Evolutionary conservation across 2,888 invertebrate genomes (phyloP), one percentile per base, ranked within the genome.

Genomic region (Idaea dimidiata): DNA sequence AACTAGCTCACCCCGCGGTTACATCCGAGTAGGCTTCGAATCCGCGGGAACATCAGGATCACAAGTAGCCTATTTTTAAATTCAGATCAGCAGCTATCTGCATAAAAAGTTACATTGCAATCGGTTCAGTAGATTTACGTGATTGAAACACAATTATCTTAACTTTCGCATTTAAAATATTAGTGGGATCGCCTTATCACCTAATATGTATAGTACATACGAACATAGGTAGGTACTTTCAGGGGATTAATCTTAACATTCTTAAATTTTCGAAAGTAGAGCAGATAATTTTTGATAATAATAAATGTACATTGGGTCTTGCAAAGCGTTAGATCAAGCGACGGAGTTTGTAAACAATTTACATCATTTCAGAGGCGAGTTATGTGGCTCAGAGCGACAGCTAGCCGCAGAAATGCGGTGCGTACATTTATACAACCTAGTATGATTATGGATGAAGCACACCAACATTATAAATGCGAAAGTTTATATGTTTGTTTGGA

Each of bases 241-340:
- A 8, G 43, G 10, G 43, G 43, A 43, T 43, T 43, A 43, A 43
- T 43, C 43, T 43, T 43, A 43, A 8, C 8, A 14, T 43, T 14
- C 14, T 14, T 43, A 43, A 43, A 43, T 43, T 10, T 43, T 43
- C 8, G 43, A 43, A 43, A 43, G 43, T 43, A 14, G 43, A 43
- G 43, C 43, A 43, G 43, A 43, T 43, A 43, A 43, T 43, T 43
- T 43, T 43, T 43, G 43, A 43, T 43, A 43, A 43, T 43, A 43
- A 43, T 43, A 43, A 43, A 43, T 43, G 6, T 43, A 43, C 7
- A 43, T 43, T 43, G 14, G 10, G 43, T 43, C 43, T 43, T 14
- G 10, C 14, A 43, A 43, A 43, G 43, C 43, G 43, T 43, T 43
- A 43, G 43, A 43, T 43, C 43, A 43, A 43, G 43, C 43, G 43